phyloP scores from a whole-genome alignment of 2,113 vertebrate species.

The Microcebus tavaratra region DNA sequence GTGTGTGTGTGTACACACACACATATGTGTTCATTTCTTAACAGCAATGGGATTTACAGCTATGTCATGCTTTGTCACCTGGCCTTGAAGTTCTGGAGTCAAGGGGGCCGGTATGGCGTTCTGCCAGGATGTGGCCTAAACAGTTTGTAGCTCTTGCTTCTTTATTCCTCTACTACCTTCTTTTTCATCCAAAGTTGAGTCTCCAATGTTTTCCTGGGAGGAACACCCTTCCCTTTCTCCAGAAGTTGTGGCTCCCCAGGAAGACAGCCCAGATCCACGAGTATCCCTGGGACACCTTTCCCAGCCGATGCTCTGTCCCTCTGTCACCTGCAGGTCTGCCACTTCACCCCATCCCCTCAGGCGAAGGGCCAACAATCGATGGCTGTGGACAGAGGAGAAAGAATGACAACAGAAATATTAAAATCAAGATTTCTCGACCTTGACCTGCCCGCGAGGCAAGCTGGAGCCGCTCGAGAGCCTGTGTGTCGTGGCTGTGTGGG shows the following conservation, averaged over 20 bases:
- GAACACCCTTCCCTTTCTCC: neutral
- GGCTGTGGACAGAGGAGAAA: neutral
- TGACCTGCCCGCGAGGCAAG: neutral
- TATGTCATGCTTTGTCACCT: neutral
- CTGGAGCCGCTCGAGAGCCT: neutral
- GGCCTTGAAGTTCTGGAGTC: constrained; percentile 18
- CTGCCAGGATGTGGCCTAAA: neutral
- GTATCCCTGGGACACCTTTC: neutral
- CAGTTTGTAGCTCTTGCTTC: neutral
- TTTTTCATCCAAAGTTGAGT: neutral
- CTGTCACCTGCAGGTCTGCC: neutral
- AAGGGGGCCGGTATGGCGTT: neutral
- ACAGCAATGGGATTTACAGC: neutral
- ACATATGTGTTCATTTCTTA: neutral
- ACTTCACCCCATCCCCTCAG: neutral
- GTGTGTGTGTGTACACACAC: no score
- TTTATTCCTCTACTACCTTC: neutral
- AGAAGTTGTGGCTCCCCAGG: no score
- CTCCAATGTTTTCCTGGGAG: neutral
- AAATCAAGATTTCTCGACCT: neutral
- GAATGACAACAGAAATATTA: neutral
- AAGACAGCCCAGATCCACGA: neutral
- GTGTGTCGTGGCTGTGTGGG: neutral
- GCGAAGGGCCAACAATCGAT: neutral
- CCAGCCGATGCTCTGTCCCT: neutral